These are phyloP conservation scores for Pseudomyrmex pallidus DNA, from an alignment of 1,140 invertebrate species.

Conservation along the genomic window DNA sequence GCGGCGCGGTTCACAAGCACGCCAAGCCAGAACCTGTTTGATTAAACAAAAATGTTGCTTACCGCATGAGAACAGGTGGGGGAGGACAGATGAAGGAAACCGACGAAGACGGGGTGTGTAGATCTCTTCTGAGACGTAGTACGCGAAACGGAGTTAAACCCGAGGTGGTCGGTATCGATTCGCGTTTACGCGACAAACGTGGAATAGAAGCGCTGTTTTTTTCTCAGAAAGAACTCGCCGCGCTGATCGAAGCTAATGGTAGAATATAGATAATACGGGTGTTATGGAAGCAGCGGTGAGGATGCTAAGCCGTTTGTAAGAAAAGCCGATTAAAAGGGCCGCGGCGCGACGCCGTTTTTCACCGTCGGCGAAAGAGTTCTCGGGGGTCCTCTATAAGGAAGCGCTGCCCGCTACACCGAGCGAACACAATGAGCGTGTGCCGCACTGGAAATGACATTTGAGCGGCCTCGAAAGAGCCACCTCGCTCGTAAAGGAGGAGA, in stretches of 20 bases:
- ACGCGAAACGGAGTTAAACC: not conserved
- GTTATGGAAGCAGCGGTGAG: not conserved
- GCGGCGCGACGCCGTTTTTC: slow-evolving; percentile 71
- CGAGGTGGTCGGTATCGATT: not conserved
- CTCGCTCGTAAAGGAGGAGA: slow-evolving; percentile 43
- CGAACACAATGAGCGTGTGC: slow-evolving; percentile 78
- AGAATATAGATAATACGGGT: slow-evolving; percentile 67
- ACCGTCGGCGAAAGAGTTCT: slow-evolving; percentile 66
- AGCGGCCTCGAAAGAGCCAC: slow-evolving; percentile 53
- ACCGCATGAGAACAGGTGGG: slow-evolving; percentile 63
- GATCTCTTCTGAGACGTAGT: slow-evolving; percentile 7
- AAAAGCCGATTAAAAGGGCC: slow-evolving; percentile 75
- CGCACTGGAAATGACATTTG: slow-evolving; percentile 77
- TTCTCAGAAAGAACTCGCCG: slow-evolving; percentile 20
- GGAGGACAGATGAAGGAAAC: slow-evolving; percentile 42
- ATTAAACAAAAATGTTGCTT: slow-evolving; percentile 71
- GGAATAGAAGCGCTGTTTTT: slow-evolving; percentile 61
- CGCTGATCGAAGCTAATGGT: slow-evolving; percentile 70
- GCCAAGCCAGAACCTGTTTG: slow-evolving; percentile 67
- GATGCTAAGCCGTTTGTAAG: slow-evolving; percentile 57
- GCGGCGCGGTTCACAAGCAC: slow-evolving; percentile 53
- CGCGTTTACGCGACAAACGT: slow-evolving; percentile 60
- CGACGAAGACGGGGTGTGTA: slow-evolving; percentile 9
- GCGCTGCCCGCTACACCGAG: slow-evolving; percentile 50
- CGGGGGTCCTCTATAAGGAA: slow-evolving; percentile 71